Evolutionary conservation across 2,797 vertebrate species (phyloP), one percentile per base, ranked within the genome.

Genomic region (Hylomyscus alleni): DNA sequence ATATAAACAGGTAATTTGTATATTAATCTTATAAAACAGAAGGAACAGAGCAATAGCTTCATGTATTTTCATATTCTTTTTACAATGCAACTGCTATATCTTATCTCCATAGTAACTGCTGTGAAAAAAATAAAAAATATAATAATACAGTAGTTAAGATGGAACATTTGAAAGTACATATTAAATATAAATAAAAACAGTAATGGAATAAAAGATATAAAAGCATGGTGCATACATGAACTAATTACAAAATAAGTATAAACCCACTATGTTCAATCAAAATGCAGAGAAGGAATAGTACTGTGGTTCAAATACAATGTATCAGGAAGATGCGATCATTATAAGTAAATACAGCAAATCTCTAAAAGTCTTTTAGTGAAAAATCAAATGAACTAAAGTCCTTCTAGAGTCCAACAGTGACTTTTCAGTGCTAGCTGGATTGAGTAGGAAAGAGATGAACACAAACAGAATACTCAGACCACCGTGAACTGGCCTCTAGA

Each of bases 1-100:
- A 22, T n/a, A 54, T 52, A 78, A 95, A n/a, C 31, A 85, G 44
- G 5, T 37, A 60, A 89, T 90, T 78, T 89, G 15, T 78, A 90
- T 5, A 73, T 78, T 78, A 93, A 54, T 84, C 73, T 26, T 73
- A 73, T 8, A 85, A 73, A 83, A 89, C 11, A 40, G 22, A 73
- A 6, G 6, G 73, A 73, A 60, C 14, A 90, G 1, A 65, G 19
- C 19, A 4, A 54, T 13, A 44, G 2, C 47, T 44, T 56, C 15
- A 12, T 29, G 24, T 52, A 1, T n/a, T 73, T 92, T 84, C 9
- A 31, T 69, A 31, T 44, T 56, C 3, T 56, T 85, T 78, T 34
- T 34, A 73, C 56, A 73, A 62, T 85, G 20, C 72, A 24, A 3
- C 44, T 84, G 8, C 15, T 80, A 20, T 78, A 73, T 80, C n/a